These are phyloP conservation scores for Bombus balteatus DNA, from an alignment of 1,140 invertebrate species.

Conservation along the genomic window DNA sequence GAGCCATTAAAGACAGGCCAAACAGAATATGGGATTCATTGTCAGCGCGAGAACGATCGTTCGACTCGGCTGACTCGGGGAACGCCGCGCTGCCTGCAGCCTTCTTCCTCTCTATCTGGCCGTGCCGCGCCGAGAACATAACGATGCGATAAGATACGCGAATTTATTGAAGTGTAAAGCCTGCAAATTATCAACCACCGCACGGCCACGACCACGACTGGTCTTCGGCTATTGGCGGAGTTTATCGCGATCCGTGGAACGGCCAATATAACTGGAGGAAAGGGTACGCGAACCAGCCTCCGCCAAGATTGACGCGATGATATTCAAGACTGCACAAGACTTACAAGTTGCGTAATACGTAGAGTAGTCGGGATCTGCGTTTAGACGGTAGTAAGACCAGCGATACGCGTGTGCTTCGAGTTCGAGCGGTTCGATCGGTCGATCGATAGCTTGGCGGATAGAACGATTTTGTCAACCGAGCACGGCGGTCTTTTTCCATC, in stretches of 20 bases:
- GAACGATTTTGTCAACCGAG: neutral
- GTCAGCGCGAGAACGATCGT: conserved; percentile 47
- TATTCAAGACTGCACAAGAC: neutral
- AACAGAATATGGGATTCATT: conserved; percentile 54
- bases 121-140: conserved; percentile 31
- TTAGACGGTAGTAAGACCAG: neutral
- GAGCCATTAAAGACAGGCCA: conserved; percentile 52
- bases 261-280: conserved; percentile 22
- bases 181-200: conserved; percentile 41
- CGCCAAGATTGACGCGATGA: conserved; percentile 47
- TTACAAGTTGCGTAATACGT: conserved; percentile 26
- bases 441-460: neutral
- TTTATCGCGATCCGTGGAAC: conserved; percentile 40
- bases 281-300: conserved; percentile 9
- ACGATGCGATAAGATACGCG: conserved; percentile 57
- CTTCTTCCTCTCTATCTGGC: neutral
- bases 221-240: conserved; percentile 5
- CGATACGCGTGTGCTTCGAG: neutral
- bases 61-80: conserved; percentile 4
- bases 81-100: neutral
- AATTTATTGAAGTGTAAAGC: conserved; percentile 59
- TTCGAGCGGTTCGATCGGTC: no score
- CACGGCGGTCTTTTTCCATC: neutral
- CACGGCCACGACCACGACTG: conserved; percentile 25
- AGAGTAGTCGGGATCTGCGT: neutral